Percentiles rank a stretch among this genome's conserved stretches.
Evolutionary conservation across 2,113 vertebrate species (phyloP).

Genomic region (Xenus cinereus): DNA sequence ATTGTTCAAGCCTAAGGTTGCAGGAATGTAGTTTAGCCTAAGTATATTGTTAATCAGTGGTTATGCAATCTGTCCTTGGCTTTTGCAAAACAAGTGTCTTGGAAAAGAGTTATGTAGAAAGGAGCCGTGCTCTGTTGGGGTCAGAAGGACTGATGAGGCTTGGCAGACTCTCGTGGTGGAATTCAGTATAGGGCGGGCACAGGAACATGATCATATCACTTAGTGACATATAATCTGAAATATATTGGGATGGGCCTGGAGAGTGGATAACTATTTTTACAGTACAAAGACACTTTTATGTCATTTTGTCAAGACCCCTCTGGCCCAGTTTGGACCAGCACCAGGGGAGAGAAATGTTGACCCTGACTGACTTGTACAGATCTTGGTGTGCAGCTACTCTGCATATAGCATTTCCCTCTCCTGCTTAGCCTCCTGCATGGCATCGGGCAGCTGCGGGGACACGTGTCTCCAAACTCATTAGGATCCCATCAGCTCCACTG

Average conservation of each 20-base stretch:
- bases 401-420: not conserved
- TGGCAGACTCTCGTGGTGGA: not conserved
- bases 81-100: not conserved
- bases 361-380: not conserved
- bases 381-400: not conserved
- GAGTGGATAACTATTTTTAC: not conserved
- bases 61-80: not conserved
- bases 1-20: not conserved
- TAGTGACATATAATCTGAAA: not conserved
- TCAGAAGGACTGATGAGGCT: not conserved
- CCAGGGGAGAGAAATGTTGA: not conserved
- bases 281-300: rapidly evolving
- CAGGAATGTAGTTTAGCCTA: not conserved
- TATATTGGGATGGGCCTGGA: not conserved
- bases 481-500: not conserved
- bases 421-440: not conserved
- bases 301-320: not conserved
- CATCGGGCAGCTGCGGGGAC: not conserved
- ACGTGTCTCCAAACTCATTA: not conserved
- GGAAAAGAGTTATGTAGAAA: not conserved
- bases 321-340: not conserved
- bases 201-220: not conserved
- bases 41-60: not conserved
- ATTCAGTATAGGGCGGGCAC: not conserved
- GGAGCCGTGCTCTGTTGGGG: not conserved